A percentile compares a stretch with the other conserved stretches of the same genome.
Conservation (phyloP, 2,888 invertebrate genomes). For the Drosophila mayaguana region DNA sequence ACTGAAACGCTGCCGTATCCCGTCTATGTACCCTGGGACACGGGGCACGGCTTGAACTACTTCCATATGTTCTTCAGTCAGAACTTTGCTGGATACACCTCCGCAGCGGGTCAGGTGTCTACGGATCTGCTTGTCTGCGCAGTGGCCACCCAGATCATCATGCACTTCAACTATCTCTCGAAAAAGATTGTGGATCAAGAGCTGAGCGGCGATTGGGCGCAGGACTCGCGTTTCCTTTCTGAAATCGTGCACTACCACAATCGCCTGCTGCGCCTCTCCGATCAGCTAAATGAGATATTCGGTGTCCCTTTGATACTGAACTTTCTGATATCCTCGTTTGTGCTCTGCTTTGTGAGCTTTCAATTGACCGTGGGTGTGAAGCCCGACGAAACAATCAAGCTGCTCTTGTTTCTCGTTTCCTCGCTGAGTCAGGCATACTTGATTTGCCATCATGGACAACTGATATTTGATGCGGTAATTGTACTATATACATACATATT, state of each 20-base stretch:
- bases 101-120: conserved; percentile 78
- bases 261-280: conserved; percentile 56
- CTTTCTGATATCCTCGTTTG: conserved; percentile 79
- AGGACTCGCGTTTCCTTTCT: conserved; percentile 41
- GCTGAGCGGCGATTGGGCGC: conserved; percentile 39
- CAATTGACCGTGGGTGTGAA: conserved; percentile 75
- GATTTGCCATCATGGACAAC: conserved; percentile 79
- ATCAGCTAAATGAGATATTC: conserved; percentile 77
- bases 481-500: no score
- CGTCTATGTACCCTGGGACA: conserved; percentile 71
- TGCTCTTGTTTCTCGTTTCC: conserved; percentile 70
- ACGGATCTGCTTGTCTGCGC: conserved; percentile 80
- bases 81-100: conserved; percentile 71
- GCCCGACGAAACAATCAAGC: conserved; percentile 66
- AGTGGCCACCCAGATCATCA: conserved; percentile 76
- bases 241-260: conserved; percentile 75
- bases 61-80: conserved; percentile 65
- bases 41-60: conserved; percentile 65
- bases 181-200: conserved; percentile 39
- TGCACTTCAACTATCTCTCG: conserved; percentile 81
- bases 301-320: conserved; percentile 80
- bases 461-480: conserved; percentile 73
- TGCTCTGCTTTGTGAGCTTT: conserved; percentile 83
- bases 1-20: conserved; percentile 68
- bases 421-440: no score